phyloP scores from a whole-genome alignment of 2,113 vertebrate genomes.

The Phalacrocorax aristotelis region DNA sequence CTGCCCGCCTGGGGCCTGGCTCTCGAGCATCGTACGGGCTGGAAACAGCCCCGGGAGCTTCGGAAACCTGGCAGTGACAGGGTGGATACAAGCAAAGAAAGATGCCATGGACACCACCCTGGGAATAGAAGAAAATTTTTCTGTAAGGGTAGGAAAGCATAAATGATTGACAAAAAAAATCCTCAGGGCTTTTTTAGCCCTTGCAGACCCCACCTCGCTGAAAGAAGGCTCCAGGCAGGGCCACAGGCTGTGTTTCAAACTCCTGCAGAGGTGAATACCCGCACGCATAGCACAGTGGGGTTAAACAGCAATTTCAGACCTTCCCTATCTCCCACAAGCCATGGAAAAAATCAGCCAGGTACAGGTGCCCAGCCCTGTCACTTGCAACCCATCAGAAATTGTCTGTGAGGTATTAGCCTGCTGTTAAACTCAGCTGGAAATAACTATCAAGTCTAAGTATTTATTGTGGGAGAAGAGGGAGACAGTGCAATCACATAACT shows the following conservation, averaged over 20 bases:
- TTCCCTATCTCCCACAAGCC: background rate
- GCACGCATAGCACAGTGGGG: background rate
- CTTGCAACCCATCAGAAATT: background rate
- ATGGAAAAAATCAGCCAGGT: background rate
- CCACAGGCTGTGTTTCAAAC: background rate
- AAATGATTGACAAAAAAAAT: background rate
- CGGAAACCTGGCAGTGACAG: background rate
- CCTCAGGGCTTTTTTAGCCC: background rate
- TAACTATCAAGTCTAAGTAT: background rate
- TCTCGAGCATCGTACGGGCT: background rate
- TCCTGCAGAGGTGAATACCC: background rate
- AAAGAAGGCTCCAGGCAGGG: background rate
- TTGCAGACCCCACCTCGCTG: background rate
- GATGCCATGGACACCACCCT: fast-evolving
- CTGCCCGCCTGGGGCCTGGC: background rate
- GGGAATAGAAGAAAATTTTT: background rate
- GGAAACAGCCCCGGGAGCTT: background rate
- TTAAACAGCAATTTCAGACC: background rate
- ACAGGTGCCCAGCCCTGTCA: background rate
- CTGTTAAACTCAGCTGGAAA: background rate
- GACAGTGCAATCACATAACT: background rate
- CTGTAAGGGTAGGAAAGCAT: background rate
- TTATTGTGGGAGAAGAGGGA: background rate
- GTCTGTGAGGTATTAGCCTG: background rate
- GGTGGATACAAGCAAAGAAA: background rate